Evolutionary conservation across 2,113 vertebrate genomes (phyloP), one percentile per base, ranked within the genome.

Genomic region (Mus spicilegus): DNA sequence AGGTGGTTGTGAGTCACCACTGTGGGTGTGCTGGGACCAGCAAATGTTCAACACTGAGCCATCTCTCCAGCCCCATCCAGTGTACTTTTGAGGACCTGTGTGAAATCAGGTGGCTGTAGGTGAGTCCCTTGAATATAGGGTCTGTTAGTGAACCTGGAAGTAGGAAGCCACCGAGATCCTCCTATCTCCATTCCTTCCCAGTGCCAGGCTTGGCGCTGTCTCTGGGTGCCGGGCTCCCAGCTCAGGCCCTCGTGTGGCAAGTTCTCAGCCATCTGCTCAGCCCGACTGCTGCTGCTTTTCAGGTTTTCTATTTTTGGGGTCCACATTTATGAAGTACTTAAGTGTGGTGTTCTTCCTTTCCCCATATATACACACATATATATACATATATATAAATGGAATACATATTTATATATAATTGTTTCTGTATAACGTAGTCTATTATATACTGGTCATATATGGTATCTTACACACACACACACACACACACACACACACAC

Each of bases 281-380:
- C 22, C 19, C 7, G 49, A 5, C 49, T 33, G 81, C 19, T 33
- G 33, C 20, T n/a, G 51, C 33, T 81, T 63, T 88, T 20, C 10
- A 61, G 33, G 39, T 61, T 63, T 84, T 76, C 39, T 87, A 36
- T 10, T 94, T 94, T 94, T 89, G 84, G 84, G 69, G 88, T 76
- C 67, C 11, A 49, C 24, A 75, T 61, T 75, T 67, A 11, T 1
- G 10, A 76, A 87, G 39, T 91, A 54, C 46, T 78, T 28, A 51
- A 51, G 39, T 91, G 51, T 91, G 16, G 49, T 24, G 77, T 87
- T 67, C 26, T 75, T 65, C 42, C 76, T 61, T 85, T n/a, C 70
- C 70, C 26, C 14, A 28, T 17, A 33, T 8, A 33, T 58, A 36
- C 22, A 5, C 14, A 11, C 36, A 56, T 12, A 56, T 12, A 33